Base-by-base conservation (phyloP, 2,113 vertebrate species). In the Talpa occidentalis region DNA sequence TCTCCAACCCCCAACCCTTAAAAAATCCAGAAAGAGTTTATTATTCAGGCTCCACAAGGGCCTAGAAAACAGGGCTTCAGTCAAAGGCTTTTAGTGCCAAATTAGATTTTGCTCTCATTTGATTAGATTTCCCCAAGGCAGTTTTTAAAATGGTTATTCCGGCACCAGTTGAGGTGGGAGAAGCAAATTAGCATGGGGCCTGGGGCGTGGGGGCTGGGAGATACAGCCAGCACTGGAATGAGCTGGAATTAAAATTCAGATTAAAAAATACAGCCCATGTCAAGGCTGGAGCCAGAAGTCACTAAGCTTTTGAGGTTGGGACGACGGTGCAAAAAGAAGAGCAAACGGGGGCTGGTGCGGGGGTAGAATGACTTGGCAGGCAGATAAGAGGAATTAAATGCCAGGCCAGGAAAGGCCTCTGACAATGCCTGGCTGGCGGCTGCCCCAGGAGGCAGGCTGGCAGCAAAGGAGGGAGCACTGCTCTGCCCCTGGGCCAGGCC, bases 71-170 rank as follows among this genome's bases (percentile, higher is more conserved):
- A 78, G 83, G 52, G 96, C 80, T 96, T 84, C 76, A 83, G 86
- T 86, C 94, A 95, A 97, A 88, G 76, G 94, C 94, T 97, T 96
- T 96, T 73, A 70, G 94, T 74, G 78, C 83, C 95, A 94, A 97
- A 93, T 91, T 96, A 96, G 91, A 96, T 96, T 97, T 96, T 73
- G 76, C 90, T 95, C 94, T 96, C 92, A 91, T 78, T 95, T 95
- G 93, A 82, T 93, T 96, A 97, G 97, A 97, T 92, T 88, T 95
- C 95, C 95, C 90, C 91, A 96, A 87, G 84, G 88, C 79, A 60
- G 62, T 90, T 96, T 97, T 96, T 60, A 81, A 94, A 94, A 93
- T 93, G 95, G 92, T 93, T 92, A 94, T 72, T 94, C 77, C 10
- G 40, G 95, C 77, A 93, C 87, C 72, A 82, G 87, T 37, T 42